phyloP scores from a whole-genome alignment of 2,113 vertebrate genomes.

The Mormyrus lacerda region DNA sequence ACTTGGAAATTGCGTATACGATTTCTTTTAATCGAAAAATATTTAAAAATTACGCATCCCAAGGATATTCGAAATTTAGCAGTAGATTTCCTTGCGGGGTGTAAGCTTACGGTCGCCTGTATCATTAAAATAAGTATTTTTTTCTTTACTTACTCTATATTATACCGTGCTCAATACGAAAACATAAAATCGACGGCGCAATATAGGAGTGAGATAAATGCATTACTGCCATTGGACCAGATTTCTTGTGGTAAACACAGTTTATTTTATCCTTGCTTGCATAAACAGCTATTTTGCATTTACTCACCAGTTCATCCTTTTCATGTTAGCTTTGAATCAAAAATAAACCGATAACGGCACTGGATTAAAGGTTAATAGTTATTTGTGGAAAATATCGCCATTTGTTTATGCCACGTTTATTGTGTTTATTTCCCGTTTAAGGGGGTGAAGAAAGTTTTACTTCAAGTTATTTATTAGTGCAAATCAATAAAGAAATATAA shows the following conservation, averaged over 20 bases:
- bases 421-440: background rate
- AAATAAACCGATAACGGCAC: background rate
- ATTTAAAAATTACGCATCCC: background rate
- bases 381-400: background rate
- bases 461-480: background rate
- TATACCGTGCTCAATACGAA: background rate
- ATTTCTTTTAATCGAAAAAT: background rate
- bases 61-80: background rate
- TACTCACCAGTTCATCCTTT: background rate
- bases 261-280: background rate
- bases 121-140: background rate
- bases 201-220: background rate
- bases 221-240: background rate
- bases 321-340: background rate
- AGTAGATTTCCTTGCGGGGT: background rate
- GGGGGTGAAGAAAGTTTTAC: background rate
- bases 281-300: background rate
- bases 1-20: background rate
- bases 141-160: background rate
- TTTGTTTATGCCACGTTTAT: background rate
- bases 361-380: background rate
- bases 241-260: background rate
- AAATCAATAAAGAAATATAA: background rate
- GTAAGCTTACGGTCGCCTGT: background rate
- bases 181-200: background rate